A percentile compares a stretch with the other conserved stretches of the same genome.
Conservation (phyloP, 2,113 vertebrate species). For the Catharus bicknelli region DNA sequence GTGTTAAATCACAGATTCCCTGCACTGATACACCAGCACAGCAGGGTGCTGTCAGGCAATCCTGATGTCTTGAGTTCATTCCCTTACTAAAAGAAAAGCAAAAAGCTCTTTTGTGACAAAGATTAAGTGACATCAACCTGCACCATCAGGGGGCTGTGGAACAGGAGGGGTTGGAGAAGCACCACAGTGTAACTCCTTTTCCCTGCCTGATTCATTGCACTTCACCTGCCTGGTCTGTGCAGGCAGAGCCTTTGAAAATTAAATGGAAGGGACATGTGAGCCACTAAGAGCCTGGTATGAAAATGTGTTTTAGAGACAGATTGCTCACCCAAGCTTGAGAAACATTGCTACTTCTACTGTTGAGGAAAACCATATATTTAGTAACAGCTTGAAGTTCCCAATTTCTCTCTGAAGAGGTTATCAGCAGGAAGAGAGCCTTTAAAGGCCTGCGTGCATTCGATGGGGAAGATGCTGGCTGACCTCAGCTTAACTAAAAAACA, state of each 20-base stretch:
- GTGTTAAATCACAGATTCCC: slow-evolving; percentile 35
- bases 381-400: slow-evolving; percentile 39
- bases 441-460: neutral
- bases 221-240: neutral
- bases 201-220: neutral
- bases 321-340: neutral
- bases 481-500: neutral
- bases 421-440: slow-evolving; percentile 20
- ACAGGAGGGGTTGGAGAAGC: neutral
- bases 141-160: neutral
- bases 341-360: neutral
- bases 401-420: slow-evolving; percentile 29
- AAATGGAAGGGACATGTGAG: neutral
- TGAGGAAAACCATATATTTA: slow-evolving; percentile 16
- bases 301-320: neutral
- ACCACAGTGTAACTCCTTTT: neutral
- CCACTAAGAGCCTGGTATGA: neutral
- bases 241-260: neutral
- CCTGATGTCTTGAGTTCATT: slow-evolving; percentile 56
- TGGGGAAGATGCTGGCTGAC: neutral
- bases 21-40: slow-evolving; percentile 4
- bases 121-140: neutral
- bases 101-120: neutral
- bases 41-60: slow-evolving; percentile 53
- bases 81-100: slow-evolving; percentile 28